Percentiles rank a stretch among this genome's conserved stretches.
Conservation (phyloP, 2,797 vertebrate species). For the Tapera naevia region DNA sequence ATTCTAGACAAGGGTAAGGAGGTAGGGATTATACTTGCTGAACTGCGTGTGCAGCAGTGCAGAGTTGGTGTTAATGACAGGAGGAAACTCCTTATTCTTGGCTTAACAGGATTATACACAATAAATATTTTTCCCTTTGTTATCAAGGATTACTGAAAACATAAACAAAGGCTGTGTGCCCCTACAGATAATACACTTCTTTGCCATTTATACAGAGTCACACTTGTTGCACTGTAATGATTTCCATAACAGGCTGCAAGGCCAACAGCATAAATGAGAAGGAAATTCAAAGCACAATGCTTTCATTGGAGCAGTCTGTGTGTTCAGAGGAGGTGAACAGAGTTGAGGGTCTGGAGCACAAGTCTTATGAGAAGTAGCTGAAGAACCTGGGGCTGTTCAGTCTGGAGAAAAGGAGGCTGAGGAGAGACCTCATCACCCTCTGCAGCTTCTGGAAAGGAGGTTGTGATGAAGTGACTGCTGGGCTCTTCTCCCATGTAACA, state of each 20-base stretch:
- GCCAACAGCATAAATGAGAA: background rate
- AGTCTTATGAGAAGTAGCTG: too few species aligned
- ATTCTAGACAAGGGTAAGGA: constrained; percentile 11
- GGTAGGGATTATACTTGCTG: background rate
- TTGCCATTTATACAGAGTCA: background rate
- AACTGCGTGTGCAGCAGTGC: background rate
- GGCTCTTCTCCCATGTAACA: too few species aligned
- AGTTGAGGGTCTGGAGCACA: too few species aligned
- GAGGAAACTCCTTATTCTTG: background rate
- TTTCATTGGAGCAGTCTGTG: background rate
- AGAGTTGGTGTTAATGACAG: background rate
- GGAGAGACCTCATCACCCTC: too few species aligned
- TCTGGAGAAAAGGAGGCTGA: too few species aligned
- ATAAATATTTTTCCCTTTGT: background rate
- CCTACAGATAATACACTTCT: background rate
- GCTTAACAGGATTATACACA: background rate
- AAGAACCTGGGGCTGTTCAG: too few species aligned
- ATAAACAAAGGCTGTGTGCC: background rate
- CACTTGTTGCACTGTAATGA: background rate
- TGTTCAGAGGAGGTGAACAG: too few species aligned
- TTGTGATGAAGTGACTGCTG: too few species aligned
- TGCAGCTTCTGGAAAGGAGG: too few species aligned
- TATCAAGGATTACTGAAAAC: background rate
- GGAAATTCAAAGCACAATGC: background rate
- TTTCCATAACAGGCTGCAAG: background rate